Evolutionary conservation across 1,140 invertebrate genomes (phyloP).

Genomic region (Pectinophora gossypiella): DNA sequence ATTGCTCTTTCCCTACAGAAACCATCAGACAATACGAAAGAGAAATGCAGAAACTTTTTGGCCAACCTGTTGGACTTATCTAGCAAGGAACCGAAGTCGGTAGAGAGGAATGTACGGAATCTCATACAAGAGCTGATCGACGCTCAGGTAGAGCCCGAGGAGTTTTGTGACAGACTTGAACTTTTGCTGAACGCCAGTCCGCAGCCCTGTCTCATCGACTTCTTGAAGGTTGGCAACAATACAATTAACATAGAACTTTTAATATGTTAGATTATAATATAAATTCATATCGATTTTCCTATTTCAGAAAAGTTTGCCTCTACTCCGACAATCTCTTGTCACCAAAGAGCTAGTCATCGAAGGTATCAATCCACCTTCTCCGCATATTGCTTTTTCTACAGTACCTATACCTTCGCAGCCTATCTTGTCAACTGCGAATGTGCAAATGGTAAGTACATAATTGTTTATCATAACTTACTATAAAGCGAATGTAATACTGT

Average conservation of each 20-base stretch:
- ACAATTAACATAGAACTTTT: background rate
- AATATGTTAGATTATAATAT: background rate
- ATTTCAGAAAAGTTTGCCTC: conserved; percentile 94
- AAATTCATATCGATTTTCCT: background rate
- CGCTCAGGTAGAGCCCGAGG: conserved; percentile 95
- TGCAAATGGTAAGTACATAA: conserved; percentile 36
- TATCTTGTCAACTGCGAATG: conserved; percentile 29
- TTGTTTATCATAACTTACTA: too few species aligned
- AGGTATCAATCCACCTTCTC: conserved; percentile 90
- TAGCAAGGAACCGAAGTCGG: conserved; percentile 93
- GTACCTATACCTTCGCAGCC: conserved; percentile 33
- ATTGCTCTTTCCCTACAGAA: conserved; percentile 31
- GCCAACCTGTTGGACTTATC: conserved; percentile 96
- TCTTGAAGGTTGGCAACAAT: conserved; percentile 86
- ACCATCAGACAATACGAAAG: conserved; percentile 90
- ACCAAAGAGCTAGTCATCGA: conserved; percentile 96
- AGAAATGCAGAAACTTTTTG: conserved; percentile 98
- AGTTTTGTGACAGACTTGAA: conserved; percentile 96
- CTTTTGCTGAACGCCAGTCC: conserved; percentile 96
- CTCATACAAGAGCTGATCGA: conserved; percentile 98
- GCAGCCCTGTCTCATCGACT: conserved; percentile 97
- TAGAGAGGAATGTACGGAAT: conserved; percentile 94
- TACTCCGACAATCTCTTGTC: conserved; percentile 92
- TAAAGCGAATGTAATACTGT: too few species aligned
- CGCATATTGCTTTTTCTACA: conserved; percentile 49